Evolutionary conservation across 2,113 vertebrate species (phyloP).

Genomic region (Numida meleagris): DNA sequence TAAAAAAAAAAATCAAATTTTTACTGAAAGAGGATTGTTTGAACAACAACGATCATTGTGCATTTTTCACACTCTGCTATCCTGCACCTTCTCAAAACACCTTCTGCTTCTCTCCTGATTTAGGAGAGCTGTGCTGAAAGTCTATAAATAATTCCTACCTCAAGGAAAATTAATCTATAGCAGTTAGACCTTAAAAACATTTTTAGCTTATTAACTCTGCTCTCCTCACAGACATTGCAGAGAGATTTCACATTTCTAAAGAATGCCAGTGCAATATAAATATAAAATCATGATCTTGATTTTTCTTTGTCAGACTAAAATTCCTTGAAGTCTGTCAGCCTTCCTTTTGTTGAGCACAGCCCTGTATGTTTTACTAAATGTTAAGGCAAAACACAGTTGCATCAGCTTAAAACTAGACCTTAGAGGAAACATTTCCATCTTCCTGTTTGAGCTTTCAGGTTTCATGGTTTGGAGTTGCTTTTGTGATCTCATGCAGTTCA

Average conservation of each 20-base stretch:
- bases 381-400: neutral
- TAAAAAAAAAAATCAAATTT: neutral
- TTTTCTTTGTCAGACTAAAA: neutral
- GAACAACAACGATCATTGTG: neutral
- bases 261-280: neutral
- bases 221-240: neutral
- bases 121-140: neutral
- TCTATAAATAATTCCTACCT: neutral
- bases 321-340: neutral
- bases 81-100: accelerated
- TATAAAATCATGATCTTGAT: neutral
- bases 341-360: neutral
- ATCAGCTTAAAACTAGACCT: neutral
- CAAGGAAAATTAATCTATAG: neutral
- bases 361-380: neutral
- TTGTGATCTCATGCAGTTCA: neutral
- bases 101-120: neutral
- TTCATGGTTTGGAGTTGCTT: neutral
- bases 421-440: neutral
- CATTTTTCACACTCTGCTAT: neutral
- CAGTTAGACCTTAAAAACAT: neutral
- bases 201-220: neutral
- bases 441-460: neutral
- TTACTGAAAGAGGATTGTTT: neutral
- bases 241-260: neutral